A percentile compares a stretch with the other conserved stretches of the same genome.
Evolutionary conservation across 1,140 invertebrate species (phyloP).

Genomic region (Callitettix versicolor): DNA sequence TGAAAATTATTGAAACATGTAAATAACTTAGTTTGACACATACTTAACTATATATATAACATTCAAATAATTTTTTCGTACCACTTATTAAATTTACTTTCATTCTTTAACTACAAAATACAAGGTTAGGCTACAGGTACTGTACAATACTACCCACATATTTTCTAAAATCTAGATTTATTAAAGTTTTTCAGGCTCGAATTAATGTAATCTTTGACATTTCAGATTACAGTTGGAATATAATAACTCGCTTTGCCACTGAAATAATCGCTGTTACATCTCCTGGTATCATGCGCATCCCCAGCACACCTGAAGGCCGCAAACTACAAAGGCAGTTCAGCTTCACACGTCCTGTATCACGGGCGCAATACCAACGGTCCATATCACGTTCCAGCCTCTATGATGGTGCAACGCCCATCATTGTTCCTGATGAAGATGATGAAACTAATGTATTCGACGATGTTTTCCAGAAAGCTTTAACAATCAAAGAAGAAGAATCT

Average conservation of each 20-base stretch:
- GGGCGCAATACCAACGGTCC: constrained; percentile 47
- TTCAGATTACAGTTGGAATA: constrained; percentile 55
- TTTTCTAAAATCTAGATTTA: too few relatives aligned
- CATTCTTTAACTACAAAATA: too few relatives aligned
- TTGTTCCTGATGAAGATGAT: constrained; percentile 41
- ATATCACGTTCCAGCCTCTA: constrained; percentile 46
- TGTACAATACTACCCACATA: too few relatives aligned
- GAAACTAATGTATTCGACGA: constrained; percentile 20
- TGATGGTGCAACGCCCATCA: constrained; percentile 55
- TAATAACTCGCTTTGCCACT: constrained; percentile 56
- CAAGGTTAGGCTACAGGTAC: too few relatives aligned
- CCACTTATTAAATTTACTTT: too few relatives aligned
- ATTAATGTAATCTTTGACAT: too few relatives aligned
- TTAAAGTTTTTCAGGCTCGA: too few relatives aligned
- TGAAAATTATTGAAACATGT: too few relatives aligned
- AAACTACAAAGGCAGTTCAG: constrained; percentile 48
- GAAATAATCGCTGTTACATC: constrained; percentile 43
- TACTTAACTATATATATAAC: too few relatives aligned
- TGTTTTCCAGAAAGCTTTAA: constrained; percentile 6
- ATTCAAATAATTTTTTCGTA: too few relatives aligned
- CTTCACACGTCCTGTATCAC: constrained; percentile 53
- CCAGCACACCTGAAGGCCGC: constrained; percentile 38
- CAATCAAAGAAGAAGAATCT: background rate
- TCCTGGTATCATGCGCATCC: constrained; percentile 15
- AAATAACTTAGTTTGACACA: too few relatives aligned